Evolutionary conservation across 2,113 vertebrate genomes (phyloP), one percentile per base, ranked within the genome.

Genomic region (Dissostichus mawsoni): DNA sequence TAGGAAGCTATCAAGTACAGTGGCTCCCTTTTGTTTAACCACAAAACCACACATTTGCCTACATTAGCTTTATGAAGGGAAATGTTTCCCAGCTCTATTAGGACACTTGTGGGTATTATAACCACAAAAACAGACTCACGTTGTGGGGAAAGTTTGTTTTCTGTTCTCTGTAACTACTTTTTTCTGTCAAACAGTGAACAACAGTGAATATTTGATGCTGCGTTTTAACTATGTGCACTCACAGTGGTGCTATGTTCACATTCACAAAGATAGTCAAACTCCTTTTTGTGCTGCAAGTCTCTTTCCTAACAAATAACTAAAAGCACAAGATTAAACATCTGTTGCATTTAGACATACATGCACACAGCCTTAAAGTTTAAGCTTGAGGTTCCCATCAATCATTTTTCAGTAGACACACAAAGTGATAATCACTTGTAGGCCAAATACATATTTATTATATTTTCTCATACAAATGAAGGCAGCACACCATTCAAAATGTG

Each of bases 41-140:
- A 58, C 82, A 85, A 93, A 91, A 84, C 89, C 83, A 69, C 85
- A 88, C 64, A 81, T 88, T 87, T 80, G 59, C 66, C 68, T 75
- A 69, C 78, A 83, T 72, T 51, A 71, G 23, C 45, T 76, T 23
- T 51, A 52, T 55, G 61, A 89, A 86, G 14, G 55, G 63, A 53
- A 44, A 79, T 75, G 64, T n/a, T 55, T 25, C 50, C 12, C 45
- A 73, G 45, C 52, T 80, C 69, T 62, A 59, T 63, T 41, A 48
- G 36, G 23, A n/a, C 74, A 76, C 18, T 45, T 48, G 59, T 76
- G 53, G 48, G 71, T 56, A 20, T 78, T 67, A 81, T 25, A 48
- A 68, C 51, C 72, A 44, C 20, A 55, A 11, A 86, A 85, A 52
- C 9, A 20, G 29, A 55, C 45, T 52, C 62, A 36, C 36, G 81